These are phyloP conservation scores for Anabacerthia variegaticeps DNA, from an alignment of 2,797 vertebrate species.

Conservation along the genomic window DNA sequence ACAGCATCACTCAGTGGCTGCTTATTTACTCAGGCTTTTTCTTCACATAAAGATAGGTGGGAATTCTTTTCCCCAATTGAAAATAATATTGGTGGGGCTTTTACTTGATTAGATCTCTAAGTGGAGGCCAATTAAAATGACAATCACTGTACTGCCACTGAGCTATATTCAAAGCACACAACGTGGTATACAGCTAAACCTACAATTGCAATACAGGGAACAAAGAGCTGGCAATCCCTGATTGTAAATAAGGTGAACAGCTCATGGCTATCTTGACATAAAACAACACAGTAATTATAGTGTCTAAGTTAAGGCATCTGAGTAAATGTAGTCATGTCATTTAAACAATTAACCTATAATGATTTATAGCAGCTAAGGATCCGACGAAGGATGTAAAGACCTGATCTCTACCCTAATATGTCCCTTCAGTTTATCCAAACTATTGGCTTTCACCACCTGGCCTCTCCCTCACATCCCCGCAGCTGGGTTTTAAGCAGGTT, in stretches of 20 bases:
- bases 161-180: not conserved
- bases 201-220: not conserved
- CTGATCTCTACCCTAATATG: not conserved
- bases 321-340: not conserved
- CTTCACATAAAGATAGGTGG: not conserved
- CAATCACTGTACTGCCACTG: not conserved
- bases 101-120: not conserved
- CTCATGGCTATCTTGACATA: not conserved
- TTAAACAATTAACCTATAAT: not conserved
- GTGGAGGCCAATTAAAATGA: not conserved
- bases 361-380: conserved; percentile 5
- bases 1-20: not conserved
- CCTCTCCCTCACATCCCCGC: not conserved
- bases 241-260: not conserved
- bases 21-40: not conserved
- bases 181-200: not conserved
- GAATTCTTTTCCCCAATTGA: not conserved
- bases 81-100: not conserved
- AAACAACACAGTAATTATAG: conserved; percentile 13
- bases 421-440: not conserved
- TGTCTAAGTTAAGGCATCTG: not conserved
- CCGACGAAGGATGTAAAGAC: not conserved
- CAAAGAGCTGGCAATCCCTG: not conserved
- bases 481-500: not conserved
- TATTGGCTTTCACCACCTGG: not conserved